Evolutionary conservation across 2,113 vertebrate genomes (phyloP).

Genomic region (Atrichornis clamosus): DNA sequence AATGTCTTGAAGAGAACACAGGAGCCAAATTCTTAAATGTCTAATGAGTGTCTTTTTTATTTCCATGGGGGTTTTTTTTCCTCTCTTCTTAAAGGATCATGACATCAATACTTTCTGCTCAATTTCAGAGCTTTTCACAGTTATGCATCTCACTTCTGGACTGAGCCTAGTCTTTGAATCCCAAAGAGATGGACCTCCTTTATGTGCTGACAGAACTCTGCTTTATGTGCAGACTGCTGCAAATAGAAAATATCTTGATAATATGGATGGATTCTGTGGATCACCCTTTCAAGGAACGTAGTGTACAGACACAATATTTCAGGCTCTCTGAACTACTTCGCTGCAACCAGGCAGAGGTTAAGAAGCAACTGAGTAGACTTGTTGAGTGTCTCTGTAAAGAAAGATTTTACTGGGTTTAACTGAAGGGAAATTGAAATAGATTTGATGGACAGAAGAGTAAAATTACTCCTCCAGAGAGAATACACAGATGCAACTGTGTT

Average conservation of each 20-base stretch:
- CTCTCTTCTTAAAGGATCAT: neutral
- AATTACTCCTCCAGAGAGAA: neutral
- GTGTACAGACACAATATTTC: neutral
- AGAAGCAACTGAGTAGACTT: neutral
- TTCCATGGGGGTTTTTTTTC: no score
- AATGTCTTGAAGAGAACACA: neutral
- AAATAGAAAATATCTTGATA: neutral
- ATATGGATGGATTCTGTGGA: neutral
- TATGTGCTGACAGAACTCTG: neutral
- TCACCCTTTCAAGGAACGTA: neutral
- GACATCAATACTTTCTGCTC: neutral
- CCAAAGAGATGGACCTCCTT: neutral
- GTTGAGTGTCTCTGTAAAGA: neutral
- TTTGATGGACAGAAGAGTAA: neutral
- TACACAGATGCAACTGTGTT: neutral
- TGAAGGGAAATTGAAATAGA: neutral
- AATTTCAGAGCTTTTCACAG: neutral
- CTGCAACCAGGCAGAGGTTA: neutral
- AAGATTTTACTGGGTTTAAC: neutral
- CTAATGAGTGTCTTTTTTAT: neutral
- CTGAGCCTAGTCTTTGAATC: neutral
- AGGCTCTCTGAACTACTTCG: neutral
- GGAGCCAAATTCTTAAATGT: neutral
- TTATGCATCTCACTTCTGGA: neutral
- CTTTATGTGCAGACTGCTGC: neutral